Base-by-base conservation (phyloP, 2,113 vertebrate species). In the Gavia stellata region DNA sequence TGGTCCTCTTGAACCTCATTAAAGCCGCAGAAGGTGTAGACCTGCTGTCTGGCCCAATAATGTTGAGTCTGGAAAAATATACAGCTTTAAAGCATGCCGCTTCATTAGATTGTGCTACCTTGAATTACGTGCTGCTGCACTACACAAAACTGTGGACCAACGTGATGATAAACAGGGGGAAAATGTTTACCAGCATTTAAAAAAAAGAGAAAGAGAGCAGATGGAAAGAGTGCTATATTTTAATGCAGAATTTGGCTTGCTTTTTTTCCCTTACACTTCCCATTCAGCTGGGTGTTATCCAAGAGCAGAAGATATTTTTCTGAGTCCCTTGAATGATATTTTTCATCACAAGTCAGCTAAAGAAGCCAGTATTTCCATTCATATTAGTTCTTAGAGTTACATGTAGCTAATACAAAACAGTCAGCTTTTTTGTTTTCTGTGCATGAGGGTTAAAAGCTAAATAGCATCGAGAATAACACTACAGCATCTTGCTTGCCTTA, bases 341-440 rank as follows among this genome's bases (percentile, higher is more conserved):
- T 97, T 96, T 90, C 80, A 83, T 70, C 70, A 66, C 18, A 62
- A 93, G 71, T 81, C 81, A 75, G 62, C 13, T 77, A 33, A 89
- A 89, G 9, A 79, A 91, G 86, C 36, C 79, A 82, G 50, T n/a
- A 61, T 90, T 87, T 56, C 83, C 88, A 92, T 92, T 97, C 92
- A 33, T 75, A 61, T 61, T 31, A 90, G 91, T 73, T 96, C 86
- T 72, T 92, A 75, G 63, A 94, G 68, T 36, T 95, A 90, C 90
- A 92, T 17, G 90, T 59, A 92, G 78, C 87, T 91, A 45, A 81
- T 92, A 90, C 79, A 55, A 56, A 92, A 62, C 95, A 96, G 93
- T 29, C 94, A 94, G 92, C 42, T 94, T 94, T 89, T 94, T 96
- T 96, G 47, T 55, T 86, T 94, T 93, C 36, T 11, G 7, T 67